A percentile compares a stretch with the other conserved stretches of the same genome.
Conservation (phyloP, 1,140 invertebrate genomes). For the Liolophura sinensis region DNA sequence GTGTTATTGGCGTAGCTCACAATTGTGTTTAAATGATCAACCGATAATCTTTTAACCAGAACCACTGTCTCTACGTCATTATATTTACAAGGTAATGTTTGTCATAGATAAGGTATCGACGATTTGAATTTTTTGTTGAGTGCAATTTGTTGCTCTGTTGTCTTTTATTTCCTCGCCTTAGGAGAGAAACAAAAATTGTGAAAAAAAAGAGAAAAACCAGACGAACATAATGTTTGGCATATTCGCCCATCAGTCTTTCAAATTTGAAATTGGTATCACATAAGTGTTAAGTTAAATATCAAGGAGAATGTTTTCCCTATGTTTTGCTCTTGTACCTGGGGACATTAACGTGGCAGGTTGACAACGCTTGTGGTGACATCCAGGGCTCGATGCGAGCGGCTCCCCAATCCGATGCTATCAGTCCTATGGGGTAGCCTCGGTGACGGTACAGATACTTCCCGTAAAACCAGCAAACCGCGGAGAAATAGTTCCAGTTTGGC, state of each 20-base stretch:
- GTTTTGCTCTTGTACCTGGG: neutral
- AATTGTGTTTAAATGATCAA: no score
- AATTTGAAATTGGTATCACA: neutral
- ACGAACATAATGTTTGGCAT: neutral
- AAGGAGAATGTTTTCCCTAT: neutral
- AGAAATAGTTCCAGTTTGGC: neutral
- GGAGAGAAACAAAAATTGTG: no score
- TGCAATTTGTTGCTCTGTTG: neutral
- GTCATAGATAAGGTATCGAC: no score
- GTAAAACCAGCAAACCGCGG: conserved; percentile 1
- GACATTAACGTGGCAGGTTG: neutral
- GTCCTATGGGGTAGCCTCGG: neutral
- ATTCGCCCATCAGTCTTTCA: neutral
- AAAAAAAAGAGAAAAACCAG: neutral
- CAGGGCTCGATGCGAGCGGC: neutral
- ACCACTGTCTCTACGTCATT: no score
- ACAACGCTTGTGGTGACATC: neutral
- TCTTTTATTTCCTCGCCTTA: no score
- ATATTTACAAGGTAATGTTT: no score
- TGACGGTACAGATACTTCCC: neutral
- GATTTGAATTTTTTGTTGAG: neutral
- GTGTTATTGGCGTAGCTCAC: no score
- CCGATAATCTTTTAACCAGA: no score
- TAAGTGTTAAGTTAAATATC: neutral
- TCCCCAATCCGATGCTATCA: conserved; percentile 1